A percentile compares a stretch with the other conserved stretches of the same genome.
phyloP scores from a whole-genome alignment of 2,888 invertebrate genomes.

The Anthoptus insignis region DNA sequence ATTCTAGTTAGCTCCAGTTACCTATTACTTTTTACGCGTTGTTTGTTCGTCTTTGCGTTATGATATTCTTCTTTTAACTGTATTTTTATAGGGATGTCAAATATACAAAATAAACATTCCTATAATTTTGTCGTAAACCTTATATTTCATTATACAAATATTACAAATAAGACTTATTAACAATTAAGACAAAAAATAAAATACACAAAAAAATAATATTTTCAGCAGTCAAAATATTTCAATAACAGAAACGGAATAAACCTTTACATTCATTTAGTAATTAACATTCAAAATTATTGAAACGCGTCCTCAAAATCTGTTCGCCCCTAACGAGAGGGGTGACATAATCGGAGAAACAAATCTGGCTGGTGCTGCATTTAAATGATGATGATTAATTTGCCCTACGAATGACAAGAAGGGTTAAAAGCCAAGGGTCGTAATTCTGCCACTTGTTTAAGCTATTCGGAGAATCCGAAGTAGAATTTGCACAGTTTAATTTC shows the following conservation, averaged over 20 bases:
- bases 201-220: too few species aligned
- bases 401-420: constrained; percentile 86
- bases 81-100: too few species aligned
- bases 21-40: too few species aligned
- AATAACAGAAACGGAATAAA: constrained; percentile 31
- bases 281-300: constrained; percentile 73
- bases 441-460: constrained; percentile 75
- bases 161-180: too few species aligned
- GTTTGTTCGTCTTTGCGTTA: too few species aligned
- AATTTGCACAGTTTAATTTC: constrained; percentile 78
- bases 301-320: constrained; percentile 76
- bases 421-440: constrained; percentile 79
- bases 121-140: too few species aligned
- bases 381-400: constrained; percentile 87
- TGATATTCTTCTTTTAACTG: too few species aligned
- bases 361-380: constrained; percentile 85
- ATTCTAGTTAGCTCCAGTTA: too few species aligned
- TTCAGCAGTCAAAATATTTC: background rate
- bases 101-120: too few species aligned
- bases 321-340: constrained; percentile 79
- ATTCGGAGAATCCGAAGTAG: constrained; percentile 70
- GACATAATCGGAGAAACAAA: constrained; percentile 86
- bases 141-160: too few species aligned
- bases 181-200: too few species aligned
- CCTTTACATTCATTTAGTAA: constrained; percentile 53